Evolutionary conservation across 2,797 vertebrate species (phyloP).

Genomic region (Luscinia luscinia): DNA sequence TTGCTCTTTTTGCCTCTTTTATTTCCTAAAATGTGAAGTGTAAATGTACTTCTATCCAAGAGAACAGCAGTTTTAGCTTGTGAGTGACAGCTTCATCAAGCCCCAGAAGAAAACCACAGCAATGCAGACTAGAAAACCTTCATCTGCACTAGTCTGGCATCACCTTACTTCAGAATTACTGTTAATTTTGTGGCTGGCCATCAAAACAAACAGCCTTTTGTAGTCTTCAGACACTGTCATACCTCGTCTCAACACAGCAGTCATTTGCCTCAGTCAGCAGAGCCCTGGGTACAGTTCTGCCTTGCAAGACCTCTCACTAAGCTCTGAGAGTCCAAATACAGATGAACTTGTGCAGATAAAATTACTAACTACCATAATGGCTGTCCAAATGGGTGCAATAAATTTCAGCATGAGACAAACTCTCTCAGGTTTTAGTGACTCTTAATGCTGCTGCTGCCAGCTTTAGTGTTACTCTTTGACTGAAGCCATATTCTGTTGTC

Average conservation of each 20-base stretch:
- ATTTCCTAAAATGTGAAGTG: not conserved
- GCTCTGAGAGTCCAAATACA: conserved; percentile 58
- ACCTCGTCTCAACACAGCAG: not conserved
- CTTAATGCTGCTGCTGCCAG: conserved; percentile 70
- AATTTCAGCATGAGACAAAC: conserved; percentile 63
- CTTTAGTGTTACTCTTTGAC: conserved; percentile 72
- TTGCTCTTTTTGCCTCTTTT: not conserved
- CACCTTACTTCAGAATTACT: not conserved
- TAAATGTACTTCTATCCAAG: not conserved
- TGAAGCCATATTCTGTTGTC: conserved; percentile 66
- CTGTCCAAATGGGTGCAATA: conserved; percentile 68
- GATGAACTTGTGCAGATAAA: conserved; percentile 73
- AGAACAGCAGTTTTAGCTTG: not conserved
- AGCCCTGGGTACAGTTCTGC: not conserved
- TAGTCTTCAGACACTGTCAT: not conserved
- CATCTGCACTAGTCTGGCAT: not conserved
- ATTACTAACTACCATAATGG: conserved; percentile 69
- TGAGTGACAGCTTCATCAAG: conserved; percentile 16
- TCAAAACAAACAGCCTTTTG: not conserved
- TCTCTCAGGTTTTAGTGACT: conserved; percentile 72
- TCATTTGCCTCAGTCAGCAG: conserved; percentile 13
- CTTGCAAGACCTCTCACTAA: conserved; percentile 15
- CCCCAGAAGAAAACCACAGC: not conserved
- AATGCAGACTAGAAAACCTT: not conserved
- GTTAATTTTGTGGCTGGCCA: not conserved